Evolutionary conservation across 2,113 vertebrate species (phyloP), one percentile per base, ranked within the genome.

Genomic region (Vicugna pacos): DNA sequence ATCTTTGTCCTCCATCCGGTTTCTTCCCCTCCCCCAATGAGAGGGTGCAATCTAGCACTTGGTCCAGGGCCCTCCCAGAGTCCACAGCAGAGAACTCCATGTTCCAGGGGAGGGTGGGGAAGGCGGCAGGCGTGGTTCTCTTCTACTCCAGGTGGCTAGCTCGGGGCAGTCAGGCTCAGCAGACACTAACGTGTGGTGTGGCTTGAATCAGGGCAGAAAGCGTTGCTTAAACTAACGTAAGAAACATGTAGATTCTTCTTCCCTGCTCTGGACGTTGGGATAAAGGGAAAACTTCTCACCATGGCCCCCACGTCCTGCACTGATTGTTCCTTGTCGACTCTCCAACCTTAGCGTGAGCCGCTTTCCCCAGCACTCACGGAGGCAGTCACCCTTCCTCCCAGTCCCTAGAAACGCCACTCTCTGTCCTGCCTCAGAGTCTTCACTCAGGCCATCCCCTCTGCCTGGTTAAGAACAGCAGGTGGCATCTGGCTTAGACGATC

Each of bases 51-150:
- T 42, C 38, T 38, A 46, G 67, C 32, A 14, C 13, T 0, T 3
- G 2, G 62, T 24, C 48, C 10, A 6, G 26, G 56, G 56, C 50
- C 48, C 81, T 35, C 85, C 89, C 11, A 5, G 65, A 81, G 79
- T 80, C 50, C 46, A 12, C 0, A n/a, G 24, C 73, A 58, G 86
- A 83, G 89, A 73, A 88, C 88, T 83, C 52, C 0, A 0, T 26
- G 97, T 91, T 85, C 96, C 54, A 9, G 70, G n/a, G 62, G 3
- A 32, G 60, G 90, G 89, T 52, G 92, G 10, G 77, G 38, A 62
- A 62, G 90, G 58, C 10, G 26, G n/a, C 28, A 1, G 58, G 69
- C 56, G 7, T 20, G 22, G 15, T 35, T 64, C 13, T 0, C 26
- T 35, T 60, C 81, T 22, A 0, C 9, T 10, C 38, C 4, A 1